These are phyloP conservation scores for Rhyzopertha dominica DNA, from an alignment of 1,140 invertebrate genomes.

Conservation along the genomic window DNA sequence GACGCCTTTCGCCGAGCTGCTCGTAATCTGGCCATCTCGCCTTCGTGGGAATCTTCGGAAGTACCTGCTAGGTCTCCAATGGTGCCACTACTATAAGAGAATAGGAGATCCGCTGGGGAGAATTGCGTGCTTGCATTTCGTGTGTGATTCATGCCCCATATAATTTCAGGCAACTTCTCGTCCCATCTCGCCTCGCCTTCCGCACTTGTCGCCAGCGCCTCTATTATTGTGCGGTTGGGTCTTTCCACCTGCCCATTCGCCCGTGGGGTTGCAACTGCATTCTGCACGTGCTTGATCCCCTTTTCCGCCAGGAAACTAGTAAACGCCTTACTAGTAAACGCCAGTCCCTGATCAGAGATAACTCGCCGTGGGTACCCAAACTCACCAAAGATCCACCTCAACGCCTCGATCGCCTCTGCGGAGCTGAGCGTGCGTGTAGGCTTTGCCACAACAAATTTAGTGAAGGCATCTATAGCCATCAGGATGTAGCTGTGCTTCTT, in stretches of 20 bases:
- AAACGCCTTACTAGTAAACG: slow-evolving; percentile 22
- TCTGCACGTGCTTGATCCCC: slow-evolving; percentile 13
- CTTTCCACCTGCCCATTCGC: too few species aligned
- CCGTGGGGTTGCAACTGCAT: slow-evolving; percentile 14
- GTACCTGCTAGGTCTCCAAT: not conserved
- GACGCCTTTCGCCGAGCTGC: not conserved
- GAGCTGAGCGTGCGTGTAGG: not conserved
- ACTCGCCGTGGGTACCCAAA: slow-evolving; percentile 11
- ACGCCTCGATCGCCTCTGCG: not conserved
- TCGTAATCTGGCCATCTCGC: too few species aligned
- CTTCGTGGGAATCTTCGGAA: not conserved
- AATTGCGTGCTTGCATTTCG: not conserved
- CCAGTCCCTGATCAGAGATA: slow-evolving; percentile 20
- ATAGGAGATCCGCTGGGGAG: not conserved
- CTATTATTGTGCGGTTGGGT: not conserved
- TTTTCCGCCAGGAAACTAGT: slow-evolving; percentile 15
- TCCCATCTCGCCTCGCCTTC: not conserved
- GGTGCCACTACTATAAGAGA: not conserved
- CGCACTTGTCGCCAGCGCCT: too few species aligned
- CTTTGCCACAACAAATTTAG: too few species aligned
- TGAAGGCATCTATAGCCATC: slow-evolving; percentile 31
- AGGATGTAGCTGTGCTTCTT: slow-evolving; percentile 26
- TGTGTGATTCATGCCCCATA: not conserved
- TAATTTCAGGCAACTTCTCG: not conserved
- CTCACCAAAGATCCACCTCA: not conserved